Base-by-base conservation (phyloP, 2,797 vertebrate genomes). In the Eremophila alpestris region DNA sequence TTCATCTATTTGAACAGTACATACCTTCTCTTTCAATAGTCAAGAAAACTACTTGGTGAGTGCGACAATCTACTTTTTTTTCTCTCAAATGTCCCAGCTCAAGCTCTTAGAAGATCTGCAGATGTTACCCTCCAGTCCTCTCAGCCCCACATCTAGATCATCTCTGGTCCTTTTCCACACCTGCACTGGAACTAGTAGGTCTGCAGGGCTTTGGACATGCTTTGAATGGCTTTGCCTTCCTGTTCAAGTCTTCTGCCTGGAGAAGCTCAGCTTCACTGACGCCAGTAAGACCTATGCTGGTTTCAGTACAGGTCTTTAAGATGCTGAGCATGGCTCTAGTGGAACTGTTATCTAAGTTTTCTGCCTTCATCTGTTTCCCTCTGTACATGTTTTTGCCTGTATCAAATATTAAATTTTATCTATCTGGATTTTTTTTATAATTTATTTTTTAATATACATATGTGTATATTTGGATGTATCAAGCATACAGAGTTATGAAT, bases 71-170 rank as follows among this genome's bases (percentile, higher is more conserved):
- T 43, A 18, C 7, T 30, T n/a, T 38, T 56, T 68, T 81, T 70
- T 22, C n/a, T 83, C 41, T 51, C 38, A 40, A 5, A 80, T 40
- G 24, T 80, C 20, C 27, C 41, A 68, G 43, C 13, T 77, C 2
- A 3, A 63, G 24, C 59, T 52, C 10, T 69, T 65, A 70, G 63
- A 83, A 78, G 19, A 38, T 23, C 40, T 74, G 46, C 40, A 83
- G 36, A 15, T 83, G 9, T 73, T 82, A 62, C 24, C 84, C 19
- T 29, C 15, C 27, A 51, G 30, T 13, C 13, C 43, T 68, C n/a
- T 76, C 41, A 75, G 24, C 12, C 30, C 30, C 0, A 0, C 13
- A 67, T 36, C 21, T 48, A 38, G 22, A 14, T 45, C 38, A 65
- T 49, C 51, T 75, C 54, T 3, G 1, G 29, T 41, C 34, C 22